Base-by-base conservation (phyloP, 2,888 invertebrate species). In the Eumerus sabulonum region DNA sequence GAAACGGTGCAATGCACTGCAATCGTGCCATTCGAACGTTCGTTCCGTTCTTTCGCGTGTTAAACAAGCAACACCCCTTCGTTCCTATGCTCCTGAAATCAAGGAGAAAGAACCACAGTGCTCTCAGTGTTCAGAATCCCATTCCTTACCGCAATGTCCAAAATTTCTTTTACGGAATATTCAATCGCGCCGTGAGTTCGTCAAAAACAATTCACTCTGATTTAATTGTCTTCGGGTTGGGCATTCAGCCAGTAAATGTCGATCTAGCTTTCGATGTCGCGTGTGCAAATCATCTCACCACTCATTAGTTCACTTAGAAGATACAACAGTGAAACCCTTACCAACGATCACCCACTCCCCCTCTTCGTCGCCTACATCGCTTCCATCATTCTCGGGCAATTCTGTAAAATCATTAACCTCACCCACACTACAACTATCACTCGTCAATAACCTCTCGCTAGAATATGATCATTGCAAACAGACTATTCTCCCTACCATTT, bases 171-270 rank as follows among this genome's bases (percentile, higher is more conserved):
- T 11, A 9, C 2, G 18, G 17, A 16, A 44, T 14, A 51, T 36
- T 36, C 1, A 5, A 14, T 12, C 36, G 11, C 36, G 36, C 35
- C 35, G 36, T 9, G 9, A 40, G 7, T 54, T 54, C 12, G 38
- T 54, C 3, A 54, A 54, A n/a, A 18, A 17, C 18, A 11, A 54
- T 9, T 38, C 54, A 16, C 19, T 42, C 1, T 54, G 54, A 13
- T 42, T 19, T 40, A 56, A 42, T 42, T 19, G 13, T 19, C 17
- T 54, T 42, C 18, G 53, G n/a, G 17, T 54, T 18, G 40, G 54
- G 11, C 54, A 54, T 56, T 44, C 56, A 14, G 42, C 42, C 42
- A 56, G n/a, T n/a, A n/a, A n/a, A n/a, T n/a, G n/a, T n/a, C n/a
- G n/a, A n/a, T 40, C 17, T 54, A 35, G 35, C 45, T 14, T 35